Base-by-base conservation (phyloP, 2,797 vertebrate species). In the Hybognathus amarus region DNA sequence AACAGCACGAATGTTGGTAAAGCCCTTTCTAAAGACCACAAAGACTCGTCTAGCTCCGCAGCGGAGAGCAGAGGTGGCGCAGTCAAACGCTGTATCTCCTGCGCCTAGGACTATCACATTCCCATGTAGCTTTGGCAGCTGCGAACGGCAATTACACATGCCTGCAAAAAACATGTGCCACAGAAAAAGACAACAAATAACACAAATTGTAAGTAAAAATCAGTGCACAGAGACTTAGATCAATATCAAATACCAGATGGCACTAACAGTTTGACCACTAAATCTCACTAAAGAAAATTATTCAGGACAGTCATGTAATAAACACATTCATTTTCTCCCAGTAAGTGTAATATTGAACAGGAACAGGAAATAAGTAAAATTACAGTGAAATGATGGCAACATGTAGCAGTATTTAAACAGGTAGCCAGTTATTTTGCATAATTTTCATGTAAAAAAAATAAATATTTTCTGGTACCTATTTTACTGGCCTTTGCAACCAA, bases 41-140 rank as follows among this genome's bases (percentile, higher is more conserved):
- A 94, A 97, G 33, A 98, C 97, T 0, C 94, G 95, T 11, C 83
- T 94, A 89, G 98, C 97, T 81, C 97, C 97, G n/a, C 97, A 99
- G 87, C 97, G 97, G 70, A 99, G 93, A 61, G 97, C 96, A 3
- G 97, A 98, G 59, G 97, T 99, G 27, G 97, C 97, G 30, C 97
- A 98, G 94, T 98, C 97, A 84, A 99, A 98, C 1, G 98, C 97
- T 0, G 97, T 99, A 94, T 98, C 98, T 59, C 98, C 97, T 0
- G 97, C 95, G 33, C 98, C 97, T 1, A 99, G 92, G 40, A 99
- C 96, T 50, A 98, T 96, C 91, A 97, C 97, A 1, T 92, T 90
- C 17, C 98, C 97, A 83, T 81, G 93, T 59, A 98, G 15, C 78
- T 95, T 91, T 1, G 97, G 98, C 92, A 98, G 91, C 13, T 94